A percentile compares a stretch with the other conserved stretches of the same genome.
Evolutionary conservation across 2,888 invertebrate species (phyloP).

Genomic region (Machimus rusticus): DNA sequence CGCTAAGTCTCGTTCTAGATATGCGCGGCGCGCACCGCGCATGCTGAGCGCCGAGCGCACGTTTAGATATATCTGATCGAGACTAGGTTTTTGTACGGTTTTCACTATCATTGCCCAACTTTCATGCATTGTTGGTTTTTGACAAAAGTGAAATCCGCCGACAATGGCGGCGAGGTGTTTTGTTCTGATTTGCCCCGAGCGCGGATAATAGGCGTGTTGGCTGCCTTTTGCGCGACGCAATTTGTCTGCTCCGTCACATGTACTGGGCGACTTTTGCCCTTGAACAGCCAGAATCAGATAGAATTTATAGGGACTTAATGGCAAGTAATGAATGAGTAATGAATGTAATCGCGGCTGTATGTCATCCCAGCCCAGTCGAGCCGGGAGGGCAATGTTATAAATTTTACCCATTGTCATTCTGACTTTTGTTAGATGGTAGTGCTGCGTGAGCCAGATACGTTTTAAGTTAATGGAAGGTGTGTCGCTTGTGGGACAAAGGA

Average conservation of each 20-base stretch:
- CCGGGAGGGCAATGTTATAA: not conserved
- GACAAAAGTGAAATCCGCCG: constrained; percentile 35
- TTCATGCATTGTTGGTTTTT: constrained; percentile 43
- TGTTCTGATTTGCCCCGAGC: not conserved
- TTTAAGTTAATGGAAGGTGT: not conserved
- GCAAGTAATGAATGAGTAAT: not conserved
- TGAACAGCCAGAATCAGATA: constrained; percentile 10
- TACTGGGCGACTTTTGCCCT: constrained; percentile 20
- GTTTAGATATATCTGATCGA: not conserved
- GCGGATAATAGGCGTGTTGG: not conserved
- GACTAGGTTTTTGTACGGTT: not conserved
- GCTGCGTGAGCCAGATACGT: not conserved
- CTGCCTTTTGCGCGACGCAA: not conserved
- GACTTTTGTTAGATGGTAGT: not conserved
- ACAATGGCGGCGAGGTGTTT: not conserved
- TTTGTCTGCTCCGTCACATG: constrained; percentile 2
- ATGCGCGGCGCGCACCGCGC: not conserved
- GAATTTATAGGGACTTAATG: constrained; percentile 9
- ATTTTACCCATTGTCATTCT: constrained; percentile 14
- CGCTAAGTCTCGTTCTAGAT: not conserved
- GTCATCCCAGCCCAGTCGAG: not conserved
- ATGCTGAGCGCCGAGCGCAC: not conserved
- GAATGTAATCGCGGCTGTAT: not conserved
- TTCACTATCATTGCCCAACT: constrained; percentile 39
- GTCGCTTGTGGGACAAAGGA: not conserved